Base-by-base conservation (phyloP, 2,888 invertebrate genomes). In the Drosophila yooni region DNA sequence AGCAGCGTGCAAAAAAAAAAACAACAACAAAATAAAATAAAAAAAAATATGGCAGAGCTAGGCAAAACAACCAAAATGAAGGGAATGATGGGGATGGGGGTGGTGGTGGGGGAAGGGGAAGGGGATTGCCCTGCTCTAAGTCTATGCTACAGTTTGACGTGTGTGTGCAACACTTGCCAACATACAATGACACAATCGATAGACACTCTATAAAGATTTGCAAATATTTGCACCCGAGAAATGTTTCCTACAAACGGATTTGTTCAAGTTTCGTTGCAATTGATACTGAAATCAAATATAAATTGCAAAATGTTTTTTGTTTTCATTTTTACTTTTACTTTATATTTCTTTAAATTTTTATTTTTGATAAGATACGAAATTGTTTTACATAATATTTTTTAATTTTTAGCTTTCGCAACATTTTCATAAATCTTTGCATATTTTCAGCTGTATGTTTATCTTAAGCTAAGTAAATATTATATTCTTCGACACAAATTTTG, bases 1-100 rank as follows among this genome's bases (percentile, higher is more conserved):
- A 67, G 64, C 70, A 79, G 70, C 62, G 52, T 70, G 79, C 79
- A 66, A 74, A 74, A 79, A 73, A 63, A 63, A 27, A 66, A 64
- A 60, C 36, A 52, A 58, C 31, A 53, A 31, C 21, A 54, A 65
- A 38, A 43, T n/a, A 57, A 58, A 61, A 60, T 36, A 46, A 53
- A 43, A 53, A 70, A 60, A 73, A 48, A 63, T 77, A 60, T 73
- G 78, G 62, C 78, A 73, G 56, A 61, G 63, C 53, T 31, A 66
- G 52, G 69, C 34, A 50, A 33, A 52, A 64, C 21, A 31, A 65
- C 31, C 33, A 64, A 54, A 56, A 33, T 69, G 54, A 31, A 38
- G 52, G 56, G 68, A 64, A 64, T 46, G 21, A 43, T 25, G 46
- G 2, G 4, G 46, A 2, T 21, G 6, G 18, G 8, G 8, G 18